Conservation (phyloP, 2,113 vertebrate species). For the Lichenostomus cassidix region DNA sequence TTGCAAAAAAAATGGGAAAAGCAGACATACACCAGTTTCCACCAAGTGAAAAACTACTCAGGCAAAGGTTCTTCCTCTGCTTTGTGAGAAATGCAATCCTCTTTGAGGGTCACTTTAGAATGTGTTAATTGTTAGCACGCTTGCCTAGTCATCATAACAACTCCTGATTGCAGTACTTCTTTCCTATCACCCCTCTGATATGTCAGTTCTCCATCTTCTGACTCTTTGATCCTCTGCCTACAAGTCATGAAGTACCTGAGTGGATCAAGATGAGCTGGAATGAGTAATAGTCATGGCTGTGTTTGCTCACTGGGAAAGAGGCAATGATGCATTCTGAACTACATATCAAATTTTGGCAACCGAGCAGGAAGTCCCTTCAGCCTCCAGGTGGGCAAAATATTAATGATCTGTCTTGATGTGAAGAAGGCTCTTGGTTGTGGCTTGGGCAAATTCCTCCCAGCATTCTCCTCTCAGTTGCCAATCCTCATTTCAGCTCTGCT, state of each 20-base stretch:
- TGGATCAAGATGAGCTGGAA: slow-evolving; percentile 8
- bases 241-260: background rate
- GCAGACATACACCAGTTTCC: background rate
- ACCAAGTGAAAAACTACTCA: background rate
- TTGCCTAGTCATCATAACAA: background rate
- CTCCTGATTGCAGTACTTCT: background rate
- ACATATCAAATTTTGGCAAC: background rate
- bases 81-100: background rate
- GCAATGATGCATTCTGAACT: background rate
- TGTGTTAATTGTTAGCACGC: background rate
- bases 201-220: background rate
- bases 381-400: slow-evolving; percentile 21
- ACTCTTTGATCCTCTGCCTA: slow-evolving; percentile 21
- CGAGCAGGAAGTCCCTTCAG: background rate
- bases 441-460: background rate
- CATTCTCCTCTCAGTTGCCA: background rate
- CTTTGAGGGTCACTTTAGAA: background rate
- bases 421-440: background rate
- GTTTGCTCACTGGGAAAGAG: background rate
- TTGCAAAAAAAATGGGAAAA: background rate
- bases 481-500: background rate
- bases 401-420: background rate
- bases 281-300: background rate
- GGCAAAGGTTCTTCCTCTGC: background rate
- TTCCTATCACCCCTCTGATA: background rate